A percentile compares a stretch with the other conserved stretches of the same genome.
These are phyloP conservation scores for Felis chaus DNA, from an alignment of 2,113 vertebrate species.

Conservation along the genomic window DNA sequence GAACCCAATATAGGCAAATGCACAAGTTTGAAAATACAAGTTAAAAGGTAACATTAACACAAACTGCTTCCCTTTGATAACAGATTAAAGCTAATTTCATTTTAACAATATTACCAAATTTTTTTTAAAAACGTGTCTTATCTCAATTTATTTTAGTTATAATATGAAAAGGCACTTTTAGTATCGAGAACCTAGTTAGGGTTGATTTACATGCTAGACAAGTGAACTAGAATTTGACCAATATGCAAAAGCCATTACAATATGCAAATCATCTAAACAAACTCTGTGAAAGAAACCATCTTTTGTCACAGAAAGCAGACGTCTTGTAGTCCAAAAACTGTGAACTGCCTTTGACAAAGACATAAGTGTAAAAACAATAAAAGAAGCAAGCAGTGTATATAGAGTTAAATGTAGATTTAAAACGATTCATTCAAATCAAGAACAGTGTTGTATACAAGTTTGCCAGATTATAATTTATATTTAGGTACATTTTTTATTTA, in stretches of 20 bases:
- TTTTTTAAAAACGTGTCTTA: background rate
- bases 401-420: background rate
- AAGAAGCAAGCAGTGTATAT: background rate
- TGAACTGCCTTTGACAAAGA: background rate
- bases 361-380: background rate
- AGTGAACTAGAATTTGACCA: background rate
- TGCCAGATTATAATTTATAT: background rate
- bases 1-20: background rate
- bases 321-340: background rate
- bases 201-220: slow-evolving; percentile 27
- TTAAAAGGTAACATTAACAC: background rate
- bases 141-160: background rate
- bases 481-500: background rate
- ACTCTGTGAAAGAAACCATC: background rate
- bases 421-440: background rate
- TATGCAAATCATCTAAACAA: background rate
- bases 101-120: background rate
- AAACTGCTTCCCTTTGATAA: background rate
- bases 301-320: background rate
- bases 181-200: background rate
- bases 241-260: background rate
- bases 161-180: background rate
- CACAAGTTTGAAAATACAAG: background rate
- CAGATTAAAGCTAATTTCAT: background rate
- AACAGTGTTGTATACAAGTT: background rate